A percentile compares a stretch with the other conserved stretches of the same genome.
Evolutionary conservation across 2,113 vertebrate species (phyloP).

Genomic region (Helogale parvula): DNA sequence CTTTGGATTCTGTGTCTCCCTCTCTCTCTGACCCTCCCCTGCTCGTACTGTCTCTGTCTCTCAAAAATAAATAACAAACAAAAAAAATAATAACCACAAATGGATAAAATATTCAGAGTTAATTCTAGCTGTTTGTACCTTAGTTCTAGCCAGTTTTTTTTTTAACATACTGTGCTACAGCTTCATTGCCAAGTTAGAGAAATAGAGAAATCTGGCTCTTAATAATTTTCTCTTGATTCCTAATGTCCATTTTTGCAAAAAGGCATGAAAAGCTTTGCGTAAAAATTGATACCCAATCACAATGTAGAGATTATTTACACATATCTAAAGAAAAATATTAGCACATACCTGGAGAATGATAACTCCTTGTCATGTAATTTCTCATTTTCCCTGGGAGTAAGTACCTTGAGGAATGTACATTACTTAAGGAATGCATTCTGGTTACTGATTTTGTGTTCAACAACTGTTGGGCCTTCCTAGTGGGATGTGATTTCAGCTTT

Average conservation of each 20-base stretch:
- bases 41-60: too few species aligned
- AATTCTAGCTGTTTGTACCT: not conserved
- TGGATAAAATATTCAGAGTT: not conserved
- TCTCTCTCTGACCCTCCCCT: too few species aligned
- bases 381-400: not conserved
- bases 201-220: conserved; percentile 3
- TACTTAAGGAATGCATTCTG: conserved; percentile 35
- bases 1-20: too few species aligned
- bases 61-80: too few species aligned
- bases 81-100: not conserved
- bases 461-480: not conserved
- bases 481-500: not conserved
- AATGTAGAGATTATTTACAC: not conserved
- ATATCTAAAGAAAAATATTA: conserved; percentile 6
- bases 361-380: not conserved
- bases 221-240: not conserved
- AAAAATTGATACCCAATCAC: not conserved
- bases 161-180: not conserved
- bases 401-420: not conserved
- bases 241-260: conserved; percentile 32
- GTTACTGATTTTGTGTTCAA: not conserved
- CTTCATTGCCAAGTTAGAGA: not conserved
- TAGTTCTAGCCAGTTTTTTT: not conserved
- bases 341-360: not conserved
- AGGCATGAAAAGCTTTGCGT: not conserved